These are phyloP conservation scores for Uloborus diversus DNA, from an alignment of 1,140 invertebrate genomes.

Conservation along the genomic window DNA sequence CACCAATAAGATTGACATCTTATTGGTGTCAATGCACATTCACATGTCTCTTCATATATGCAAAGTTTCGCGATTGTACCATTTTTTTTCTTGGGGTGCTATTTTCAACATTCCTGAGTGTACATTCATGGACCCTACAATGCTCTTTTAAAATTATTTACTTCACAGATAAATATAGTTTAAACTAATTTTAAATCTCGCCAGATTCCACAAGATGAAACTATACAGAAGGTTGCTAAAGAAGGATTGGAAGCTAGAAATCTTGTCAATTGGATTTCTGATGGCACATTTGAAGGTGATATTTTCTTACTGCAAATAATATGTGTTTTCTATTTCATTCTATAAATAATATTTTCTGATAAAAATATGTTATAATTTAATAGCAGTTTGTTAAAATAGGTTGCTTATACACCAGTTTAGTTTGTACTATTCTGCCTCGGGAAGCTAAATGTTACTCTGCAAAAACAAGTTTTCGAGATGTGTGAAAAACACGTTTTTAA, in stretches of 20 bases:
- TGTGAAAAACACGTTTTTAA: too few relatives aligned
- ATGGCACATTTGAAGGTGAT: slow-evolving; percentile 19
- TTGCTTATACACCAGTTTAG: not conserved
- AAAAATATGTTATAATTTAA: not conserved
- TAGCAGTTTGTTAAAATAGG: not conserved
- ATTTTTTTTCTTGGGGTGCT: too few relatives aligned
- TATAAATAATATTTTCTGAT: not conserved
- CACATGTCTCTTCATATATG: too few relatives aligned
- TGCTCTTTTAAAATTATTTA: too few relatives aligned
- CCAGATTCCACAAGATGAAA: slow-evolving; percentile 11
- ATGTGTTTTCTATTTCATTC: not conserved
- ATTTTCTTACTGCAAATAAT: not conserved
- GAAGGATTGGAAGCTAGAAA: slow-evolving; percentile 37
- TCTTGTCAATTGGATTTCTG: slow-evolving; percentile 38
- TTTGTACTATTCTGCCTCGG: not conserved
- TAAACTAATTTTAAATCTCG: not conserved
- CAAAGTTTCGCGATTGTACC: too few relatives aligned
- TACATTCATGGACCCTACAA: too few relatives aligned
- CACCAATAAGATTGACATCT: too few relatives aligned
- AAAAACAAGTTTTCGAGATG: not conserved
- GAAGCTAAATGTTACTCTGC: not conserved
- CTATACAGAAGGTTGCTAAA: slow-evolving; percentile 8
- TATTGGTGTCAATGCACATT: too few relatives aligned
- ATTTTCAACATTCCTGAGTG: too few relatives aligned
- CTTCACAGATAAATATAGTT: too few relatives aligned